These are phyloP conservation scores for Taxidea taxus DNA, from an alignment of 2,113 vertebrate species.

Conservation along the genomic window DNA sequence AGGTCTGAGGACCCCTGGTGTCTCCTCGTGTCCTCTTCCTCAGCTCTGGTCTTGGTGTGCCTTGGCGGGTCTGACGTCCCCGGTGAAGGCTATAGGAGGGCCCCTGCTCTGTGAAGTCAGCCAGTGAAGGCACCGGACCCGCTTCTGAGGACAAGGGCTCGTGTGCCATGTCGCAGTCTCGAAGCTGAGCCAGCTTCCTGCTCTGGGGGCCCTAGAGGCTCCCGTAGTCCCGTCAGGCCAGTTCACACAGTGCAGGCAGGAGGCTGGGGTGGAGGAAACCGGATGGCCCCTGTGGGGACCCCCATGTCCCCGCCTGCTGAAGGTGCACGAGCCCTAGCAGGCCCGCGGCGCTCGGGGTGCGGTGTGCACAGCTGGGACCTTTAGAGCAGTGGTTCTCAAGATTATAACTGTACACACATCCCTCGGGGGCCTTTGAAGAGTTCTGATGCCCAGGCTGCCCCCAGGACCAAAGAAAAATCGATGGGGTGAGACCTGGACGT, in stretches of 20 bases:
- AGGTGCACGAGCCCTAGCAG: accelerated
- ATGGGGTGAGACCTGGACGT: not conserved
- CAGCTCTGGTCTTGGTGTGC: not conserved
- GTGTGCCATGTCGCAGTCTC: not conserved
- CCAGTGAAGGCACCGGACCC: not conserved
- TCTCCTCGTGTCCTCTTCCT: not conserved
- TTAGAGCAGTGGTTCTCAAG: not conserved
- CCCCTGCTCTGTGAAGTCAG: not conserved
- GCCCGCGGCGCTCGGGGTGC: not conserved
- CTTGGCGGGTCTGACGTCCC: not conserved
- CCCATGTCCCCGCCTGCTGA: no score
- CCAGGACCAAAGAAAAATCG: not conserved
- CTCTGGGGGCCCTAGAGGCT: not conserved
- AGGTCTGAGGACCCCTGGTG: conserved; percentile 85
- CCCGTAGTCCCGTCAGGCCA: not conserved
- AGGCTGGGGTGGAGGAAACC: not conserved
- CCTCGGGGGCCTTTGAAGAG: not conserved
- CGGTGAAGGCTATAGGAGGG: not conserved
- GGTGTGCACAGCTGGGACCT: not conserved
- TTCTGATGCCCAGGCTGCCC: not conserved
- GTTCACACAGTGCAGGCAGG: not conserved
- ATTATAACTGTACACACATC: not conserved
- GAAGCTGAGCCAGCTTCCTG: not conserved
- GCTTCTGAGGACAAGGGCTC: not conserved
- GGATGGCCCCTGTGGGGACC: not conserved